Base-by-base conservation (phyloP, 2,888 invertebrate species). In the Trisateles emortualis region DNA sequence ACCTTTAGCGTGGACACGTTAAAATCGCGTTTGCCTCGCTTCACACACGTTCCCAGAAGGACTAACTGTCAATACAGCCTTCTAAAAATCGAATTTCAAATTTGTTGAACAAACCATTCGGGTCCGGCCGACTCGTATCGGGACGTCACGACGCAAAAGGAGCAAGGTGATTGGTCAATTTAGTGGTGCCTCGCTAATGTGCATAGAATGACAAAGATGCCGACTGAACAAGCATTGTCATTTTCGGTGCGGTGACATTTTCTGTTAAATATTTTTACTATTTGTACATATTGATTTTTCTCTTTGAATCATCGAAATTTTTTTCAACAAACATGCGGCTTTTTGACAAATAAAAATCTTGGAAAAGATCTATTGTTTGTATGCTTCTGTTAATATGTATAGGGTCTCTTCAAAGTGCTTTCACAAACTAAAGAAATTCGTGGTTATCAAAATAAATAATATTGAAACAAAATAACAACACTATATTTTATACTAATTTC, bases 41-140 rank as follows among this genome's bases (percentile, higher is more conserved):
- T 63, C 68, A 72, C 74, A 67, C 63, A 59, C 65, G 52, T 90
- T 90, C 90, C 64, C 67, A 83, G 90, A 90, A 90, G 87, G 88
- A 79, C 74, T 62, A 70, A 78, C 69, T 72, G 87, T 87, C 83
- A 87, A 89, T 78, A 88, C 57, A 49, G 55, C 42, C 59, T 79
- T 76, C 78, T 70, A 77, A 81, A 78, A 76, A 78, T 79, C 75
- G 70, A 76, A 74, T 69, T 60, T 72, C 53, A 78, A 79, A 83
- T 78, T 76, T 56, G 59, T 79, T 79, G 54, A 54, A 68, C 77
- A 84, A 84, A 86, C 82, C 52, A 38, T 60, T 65, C 63, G 63
- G 71, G 38, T 40, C 19, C 52, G 39, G 54, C 54, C 58, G 56
- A 56, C 41, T 52, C 13, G 19, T 70, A 76, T 78, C 73, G 74